Base-by-base conservation (phyloP, 1,140 invertebrate genomes). In the Agrypnia vestita region DNA sequence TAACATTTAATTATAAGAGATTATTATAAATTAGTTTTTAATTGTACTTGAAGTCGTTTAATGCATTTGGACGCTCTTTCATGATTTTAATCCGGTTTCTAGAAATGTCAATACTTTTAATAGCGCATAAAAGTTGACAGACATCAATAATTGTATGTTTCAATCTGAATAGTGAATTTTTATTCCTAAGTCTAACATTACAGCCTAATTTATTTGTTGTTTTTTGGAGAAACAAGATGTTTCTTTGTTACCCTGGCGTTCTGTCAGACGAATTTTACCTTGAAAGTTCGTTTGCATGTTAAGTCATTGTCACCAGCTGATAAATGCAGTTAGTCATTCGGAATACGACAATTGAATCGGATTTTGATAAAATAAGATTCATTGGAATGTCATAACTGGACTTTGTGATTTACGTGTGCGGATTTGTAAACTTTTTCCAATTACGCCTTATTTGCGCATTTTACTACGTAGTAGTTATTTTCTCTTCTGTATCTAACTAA, bases 271-370 rank as follows among this genome's bases (percentile, higher is more conserved):
- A 71, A 21, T 51, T 71, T 49, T 56, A 44, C 25, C 53, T 74
- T 56, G 72, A 74, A 74, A 74, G 43, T 46, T 44, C 56, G 13
- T 17, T 74, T 35, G 17, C 43, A 17, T 43, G 25, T 56, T 35
- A 67, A 67, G 67, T 44, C 47, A 75, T 75, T 75, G 73, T 64
- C 75, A 69, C 44, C 75, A 77, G 75, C 75, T 77, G 75, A 77
- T 67, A 35, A 77, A 76, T 49, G 19, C 49, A 74, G 62, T 67
- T 13, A 44, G 62, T 47, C 35, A 67, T 44, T 44, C 43, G 25
- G 1, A 59, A 7, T 59, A 21, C 11, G 15, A 9, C 15, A 11
- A 9, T 12, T 21, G 17, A 19, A 10, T 15, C 17, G 17, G 21
- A 59, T 59, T 19, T 59, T 21, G 55, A 59, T 59, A 19, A 56